Base-by-base conservation (phyloP, 2,888 invertebrate genomes). In the Rhorus exstirpatorius region DNA sequence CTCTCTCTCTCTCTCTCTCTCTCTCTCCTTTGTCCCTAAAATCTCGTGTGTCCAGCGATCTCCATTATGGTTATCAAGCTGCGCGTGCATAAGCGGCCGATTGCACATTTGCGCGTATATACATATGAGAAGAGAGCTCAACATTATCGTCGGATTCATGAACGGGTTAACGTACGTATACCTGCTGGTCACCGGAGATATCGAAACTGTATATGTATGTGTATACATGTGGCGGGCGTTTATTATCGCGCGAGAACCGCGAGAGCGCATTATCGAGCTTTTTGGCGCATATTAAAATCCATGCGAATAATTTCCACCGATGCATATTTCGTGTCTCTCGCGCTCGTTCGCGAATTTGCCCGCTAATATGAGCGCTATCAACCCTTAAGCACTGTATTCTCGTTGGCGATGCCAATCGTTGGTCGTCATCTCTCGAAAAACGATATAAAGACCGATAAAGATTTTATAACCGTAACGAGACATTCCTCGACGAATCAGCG, bases 1-100 rank as follows among this genome's bases (percentile, higher is more conserved):
- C 21, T 14, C 21, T 24, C 21, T 1, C 4, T 14, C 44, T 63
- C 44, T 67, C 17, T 21, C 51, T 35, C 31, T 7, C 31, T 19
- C 3, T 1, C 17, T 46, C 70, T 24, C 17, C 3, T 49, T 49
- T 72, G 60, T 72, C 49, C 72, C 35, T 49, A 21, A 21, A 61
- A 72, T 61, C 72, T 61, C 61, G 46, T 35, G 60, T 61, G 49
- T 51, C 61, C 72, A 38, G 38, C 51, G 61, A 58, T 31, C 26
- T 58, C 26, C 14, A 61, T 51, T 72, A 31, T 51, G 63, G 63
- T 67, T 76, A 76, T 71, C 75, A 75, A 46, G 68, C 63, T 61
- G 53, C 70, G 21, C 70, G 70, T 49, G 75, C 55, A 70, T 53
- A 49, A 44, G 46, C 74, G 46, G 70, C 58, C 53, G 71, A 60